Base-by-base conservation (phyloP, 2,113 vertebrate genomes). In the Platichthys flesus region DNA sequence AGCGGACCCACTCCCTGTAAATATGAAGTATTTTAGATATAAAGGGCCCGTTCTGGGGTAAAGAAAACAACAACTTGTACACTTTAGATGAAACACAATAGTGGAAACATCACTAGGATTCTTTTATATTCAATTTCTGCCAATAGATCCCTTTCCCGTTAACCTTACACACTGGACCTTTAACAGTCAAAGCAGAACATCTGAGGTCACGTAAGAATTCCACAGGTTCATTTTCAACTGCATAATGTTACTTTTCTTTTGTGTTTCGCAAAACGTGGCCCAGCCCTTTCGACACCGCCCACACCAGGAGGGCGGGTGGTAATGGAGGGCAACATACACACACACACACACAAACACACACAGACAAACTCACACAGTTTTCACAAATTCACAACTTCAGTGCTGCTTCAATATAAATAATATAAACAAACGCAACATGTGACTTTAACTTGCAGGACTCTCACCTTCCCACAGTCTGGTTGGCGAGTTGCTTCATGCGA, bases 391-490 rank as follows among this genome's bases (percentile, higher is more conserved):
- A 31, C 15, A 40, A 24, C 47, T 18, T 5, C 63, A 10, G 8
- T 0, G 15, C 40, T 18, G 45, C 45, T 49, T 49, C 45, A 16
- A 15, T 15, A 49, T 49, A 18, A 49, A 49, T 42, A 42, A 51
- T 18, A 51, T 0, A 18, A 15, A 51, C 7, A 18, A 7, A 7
- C 7, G 6, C 45, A 47, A 47, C 15, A 8, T 1, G 49, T 51
- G 16, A 51, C 16, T 37, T 42, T 10, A 42, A 13, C 40, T 21
- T 16, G 54, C 4, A 16, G 52, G 23, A 40, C 3, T n/a, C 71
- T 87, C 92, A 96, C 97, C 97, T 97, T 83, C 97, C 97, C 66
- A 98, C 97, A 16, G 96, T 98, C 92, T 98, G 97, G 95, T 96
- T 98, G 94, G 97, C 97, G 78, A 98, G 95, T 89, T 98, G 97